Base-by-base conservation (phyloP, 1,140 invertebrate genomes). In the Temnothorax longispinosus region DNA sequence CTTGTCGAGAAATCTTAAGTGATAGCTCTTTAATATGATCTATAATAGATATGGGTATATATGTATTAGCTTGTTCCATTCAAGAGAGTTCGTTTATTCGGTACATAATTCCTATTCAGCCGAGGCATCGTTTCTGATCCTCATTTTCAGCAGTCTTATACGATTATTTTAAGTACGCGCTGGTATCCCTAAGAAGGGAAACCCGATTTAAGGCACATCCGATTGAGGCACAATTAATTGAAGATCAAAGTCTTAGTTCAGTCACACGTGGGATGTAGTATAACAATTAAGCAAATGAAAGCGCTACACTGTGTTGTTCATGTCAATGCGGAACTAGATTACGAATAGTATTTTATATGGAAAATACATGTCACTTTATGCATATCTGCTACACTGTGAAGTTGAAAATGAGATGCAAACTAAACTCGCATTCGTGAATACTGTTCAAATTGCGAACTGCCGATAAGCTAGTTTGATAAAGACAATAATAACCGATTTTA, bases 211-310 rank as follows among this genome's bases (percentile, higher is more conserved):
- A 89, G 88, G 89, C 76, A 89, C 78, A 88, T 93, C 91, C 91
- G 92, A 92, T 94, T 94, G 93, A 94, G 93, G 91, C 92, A 93
- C 89, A 93, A 92, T 92, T 95, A 94, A 95, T 95, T 94, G 93
- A 91, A 93, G 93, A 95, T 94, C 91, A 87, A 91, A 94, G 93
- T 94, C 93, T 93, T 88, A 82, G 75, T 85, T 74, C 47, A 27
- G 11, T n/a, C 54, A 47, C 65, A 21, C 47, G 41, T 77, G 11
- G 44, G 0, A 56, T 11, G 72, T n/a, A 44, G 27, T 27, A 8
- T 86, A 82, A 60, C 13, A 82, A 82, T 82, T 82, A 80, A 47
- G n/a, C 47, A 21, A 81, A 54, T 74, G 44, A 72, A 47, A 38
- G 32, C 13, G 11, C 1, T 44, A 11, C n/a, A 11, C 15, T 38